phyloP scores from a whole-genome alignment of 92 coral and sea anemone genomes.

The Porites rus region DNA sequence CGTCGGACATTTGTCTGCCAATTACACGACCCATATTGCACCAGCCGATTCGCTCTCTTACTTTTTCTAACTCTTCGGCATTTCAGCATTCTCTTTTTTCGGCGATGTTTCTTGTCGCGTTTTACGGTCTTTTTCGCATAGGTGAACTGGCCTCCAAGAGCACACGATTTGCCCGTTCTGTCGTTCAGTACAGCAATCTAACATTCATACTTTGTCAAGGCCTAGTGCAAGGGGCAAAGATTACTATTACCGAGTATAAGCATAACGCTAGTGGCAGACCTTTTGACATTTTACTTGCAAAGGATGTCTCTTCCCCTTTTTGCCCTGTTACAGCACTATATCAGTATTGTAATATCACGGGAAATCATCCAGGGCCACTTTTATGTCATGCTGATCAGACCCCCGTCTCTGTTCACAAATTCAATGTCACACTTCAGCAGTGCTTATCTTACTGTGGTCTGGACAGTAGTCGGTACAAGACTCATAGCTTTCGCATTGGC shows the following conservation, averaged over 20 bases:
- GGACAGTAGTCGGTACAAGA: too few species aligned
- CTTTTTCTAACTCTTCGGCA: neutral
- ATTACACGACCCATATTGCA: neutral
- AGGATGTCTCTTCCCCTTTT: neutral
- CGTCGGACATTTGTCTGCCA: too few species aligned
- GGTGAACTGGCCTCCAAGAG: too few species aligned
- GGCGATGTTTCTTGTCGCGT: neutral
- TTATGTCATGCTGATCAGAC: neutral
- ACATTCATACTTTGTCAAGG: neutral
- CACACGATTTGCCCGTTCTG: too few species aligned
- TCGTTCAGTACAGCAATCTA: neutral
- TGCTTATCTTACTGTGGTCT: too few species aligned
- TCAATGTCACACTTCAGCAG: neutral
- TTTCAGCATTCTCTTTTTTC: slow-evolving; percentile 1
- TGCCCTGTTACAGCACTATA: neutral
- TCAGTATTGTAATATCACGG: neutral
- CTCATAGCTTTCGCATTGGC: too few species aligned
- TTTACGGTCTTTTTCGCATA: neutral
- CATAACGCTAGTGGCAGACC: neutral
- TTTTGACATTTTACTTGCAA: neutral
- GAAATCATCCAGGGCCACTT: neutral
- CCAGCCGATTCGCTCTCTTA: too few species aligned
- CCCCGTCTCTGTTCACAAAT: neutral
- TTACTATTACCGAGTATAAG: neutral
- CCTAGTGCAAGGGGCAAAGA: neutral